phyloP scores from a whole-genome alignment of 2,113 vertebrate genomes.

The Cinclus cinclus region DNA sequence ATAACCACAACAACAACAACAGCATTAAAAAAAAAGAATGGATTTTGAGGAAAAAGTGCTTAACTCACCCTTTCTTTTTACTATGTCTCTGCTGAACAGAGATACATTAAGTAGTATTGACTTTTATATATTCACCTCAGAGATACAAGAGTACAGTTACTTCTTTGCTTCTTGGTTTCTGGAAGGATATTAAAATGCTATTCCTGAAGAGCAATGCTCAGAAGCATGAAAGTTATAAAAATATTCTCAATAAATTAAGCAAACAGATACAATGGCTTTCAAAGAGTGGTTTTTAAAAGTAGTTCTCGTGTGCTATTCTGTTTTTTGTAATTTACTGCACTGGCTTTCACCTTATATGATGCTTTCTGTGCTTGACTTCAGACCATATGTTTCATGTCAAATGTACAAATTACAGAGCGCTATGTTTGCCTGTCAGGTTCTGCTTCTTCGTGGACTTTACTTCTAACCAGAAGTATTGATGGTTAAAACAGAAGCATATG shows the following conservation, averaged over 20 bases:
- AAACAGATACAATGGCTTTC: background rate
- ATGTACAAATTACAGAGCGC: rapidly evolving
- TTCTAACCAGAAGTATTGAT: background rate
- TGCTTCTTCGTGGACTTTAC: background rate
- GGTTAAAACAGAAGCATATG: background rate
- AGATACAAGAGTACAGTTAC: background rate
- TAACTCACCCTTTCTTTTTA: background rate
- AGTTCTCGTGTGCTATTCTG: background rate
- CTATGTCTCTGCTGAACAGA: background rate
- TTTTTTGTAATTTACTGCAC: background rate
- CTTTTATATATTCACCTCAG: background rate
- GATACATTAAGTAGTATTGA: background rate
- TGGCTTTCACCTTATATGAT: background rate
- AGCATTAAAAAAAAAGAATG: rapidly evolving
- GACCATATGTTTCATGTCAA: background rate
- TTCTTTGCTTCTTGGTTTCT: background rate
- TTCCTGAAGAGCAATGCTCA: background rate
- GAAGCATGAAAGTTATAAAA: background rate
- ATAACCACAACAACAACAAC: background rate
- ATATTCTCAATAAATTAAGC: background rate
- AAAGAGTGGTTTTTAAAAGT: background rate
- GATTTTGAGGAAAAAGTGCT: background rate
- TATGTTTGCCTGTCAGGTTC: background rate
- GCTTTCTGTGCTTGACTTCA: background rate
- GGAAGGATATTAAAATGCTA: background rate